A percentile compares a stretch with the other conserved stretches of the same genome.
Evolutionary conservation across 1,140 invertebrate species (phyloP).

Genomic region (Gonioctena quinquepunctata): DNA sequence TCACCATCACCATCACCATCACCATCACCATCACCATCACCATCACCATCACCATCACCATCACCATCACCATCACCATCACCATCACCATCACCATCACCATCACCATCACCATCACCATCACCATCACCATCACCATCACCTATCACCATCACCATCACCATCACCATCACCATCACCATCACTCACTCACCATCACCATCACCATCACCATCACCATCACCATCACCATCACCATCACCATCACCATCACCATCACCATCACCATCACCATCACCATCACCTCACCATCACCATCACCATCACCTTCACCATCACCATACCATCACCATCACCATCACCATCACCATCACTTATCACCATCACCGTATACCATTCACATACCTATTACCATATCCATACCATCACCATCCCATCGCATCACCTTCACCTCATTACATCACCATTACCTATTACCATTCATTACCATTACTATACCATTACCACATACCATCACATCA

Average conservation of each 20-base stretch:
- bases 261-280: not conserved
- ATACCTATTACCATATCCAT: no score
- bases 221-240: constrained; percentile 4
- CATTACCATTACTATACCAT: no score
- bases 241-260: not conserved
- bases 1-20: constrained; percentile 4
- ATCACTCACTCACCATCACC: not conserved
- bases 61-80: constrained; percentile 4
- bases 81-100: not conserved
- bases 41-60: constrained; percentile 4
- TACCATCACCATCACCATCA: constrained; percentile 4
- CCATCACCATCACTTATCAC: constrained; percentile 1
- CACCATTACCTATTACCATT: no score
- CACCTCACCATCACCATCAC: constrained; percentile 1
- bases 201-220: constrained; percentile 1
- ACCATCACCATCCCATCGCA: no score
- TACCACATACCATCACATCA: no score
- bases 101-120: constrained; percentile 4
- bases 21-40: constrained; percentile 2
- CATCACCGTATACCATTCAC: no score
- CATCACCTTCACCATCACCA: constrained; percentile 1
- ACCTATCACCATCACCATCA: no score
- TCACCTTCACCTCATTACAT: no score
- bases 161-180: constrained; percentile 1
- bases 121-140: constrained; percentile 4